phyloP scores from a whole-genome alignment of 2,113 vertebrate species.

The Zeus faber region DNA sequence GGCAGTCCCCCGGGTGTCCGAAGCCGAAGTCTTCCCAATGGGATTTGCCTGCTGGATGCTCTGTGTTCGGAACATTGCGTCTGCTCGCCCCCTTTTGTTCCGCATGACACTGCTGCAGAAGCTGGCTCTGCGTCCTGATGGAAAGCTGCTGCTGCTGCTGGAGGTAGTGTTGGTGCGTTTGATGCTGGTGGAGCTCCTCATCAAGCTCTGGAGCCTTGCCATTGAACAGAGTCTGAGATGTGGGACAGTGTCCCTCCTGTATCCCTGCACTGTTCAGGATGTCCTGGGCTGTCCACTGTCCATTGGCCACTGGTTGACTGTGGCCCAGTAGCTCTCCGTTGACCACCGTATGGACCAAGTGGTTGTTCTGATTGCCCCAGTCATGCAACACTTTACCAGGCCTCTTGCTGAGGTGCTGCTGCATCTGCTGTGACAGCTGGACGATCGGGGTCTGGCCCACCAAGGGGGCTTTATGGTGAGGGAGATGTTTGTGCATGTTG shows the following conservation, averaged over 20 bases:
- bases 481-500: slow-evolving; percentile 44
- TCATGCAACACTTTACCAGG: slow-evolving; percentile 13
- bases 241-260: slow-evolving; percentile 33
- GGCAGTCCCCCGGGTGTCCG: slow-evolving; percentile 16
- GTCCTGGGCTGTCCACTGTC: slow-evolving; percentile 51
- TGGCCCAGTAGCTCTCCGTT: slow-evolving; percentile 39
- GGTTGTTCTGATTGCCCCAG: slow-evolving; percentile 40
- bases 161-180: slow-evolving; percentile 36
- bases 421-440: slow-evolving; percentile 72
- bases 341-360: slow-evolving; percentile 2
- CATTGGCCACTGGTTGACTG: slow-evolving; percentile 27
- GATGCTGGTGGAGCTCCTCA: slow-evolving; percentile 29
- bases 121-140: slow-evolving; percentile 34
- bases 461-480: slow-evolving; percentile 39
- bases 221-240: slow-evolving; percentile 40
- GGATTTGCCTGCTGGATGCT: slow-evolving; percentile 22
- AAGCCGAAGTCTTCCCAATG: slow-evolving; percentile 51
- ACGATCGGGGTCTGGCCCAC: slow-evolving; percentile 51
- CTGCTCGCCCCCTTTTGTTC: slow-evolving; percentile 42
- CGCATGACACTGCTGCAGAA: slow-evolving; percentile 49
- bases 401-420: slow-evolving; percentile 59
- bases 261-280: slow-evolving; percentile 39
- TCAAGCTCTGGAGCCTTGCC: slow-evolving; percentile 34
- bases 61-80: slow-evolving; percentile 37
- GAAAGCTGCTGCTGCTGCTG: slow-evolving; percentile 40